Base-by-base conservation (phyloP, 2,888 invertebrate species). In the Sicus ferrugineus region DNA sequence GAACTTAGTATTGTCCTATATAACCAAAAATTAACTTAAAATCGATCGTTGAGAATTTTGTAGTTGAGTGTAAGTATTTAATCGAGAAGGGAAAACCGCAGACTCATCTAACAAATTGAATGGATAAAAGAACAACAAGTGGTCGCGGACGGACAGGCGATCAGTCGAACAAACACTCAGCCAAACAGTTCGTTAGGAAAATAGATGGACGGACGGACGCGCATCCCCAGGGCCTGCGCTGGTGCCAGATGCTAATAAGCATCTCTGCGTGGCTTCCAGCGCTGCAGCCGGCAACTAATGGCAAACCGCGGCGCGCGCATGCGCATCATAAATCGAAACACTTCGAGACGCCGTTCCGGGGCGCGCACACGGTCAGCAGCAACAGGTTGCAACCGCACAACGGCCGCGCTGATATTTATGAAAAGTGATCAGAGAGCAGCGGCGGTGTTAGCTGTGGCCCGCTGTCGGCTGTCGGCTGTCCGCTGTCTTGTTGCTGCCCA, bases 51-150 rank as follows among this genome's bases (percentile, higher is more conserved):
- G n/a, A 48, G 19, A 50, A 48, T 30, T 14, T 34, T 31, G 19
- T 21, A 23, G 23, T 26, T 54, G 54, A 54, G 28, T 54, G 54
- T 28, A 54, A 3, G 26, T 30, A 3, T 16, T 5, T 16, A 30
- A 26, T 30, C 3, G 21, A 58, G 31, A 28, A 50, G 21, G 21
- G 21, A 52, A 65, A 34, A 26, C 19, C 42, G 46, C 23, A 46
- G 26, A 30, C 28, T 54, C 42, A 34, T 80, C 83, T 82, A 83
- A 82, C 83, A 82, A 82, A 82, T 82, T 82, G 83, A 82, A 83
- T 83, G 83, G 82, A 81, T 82, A 82, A 82, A 82, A 81, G 83
- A 82, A 81, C 83, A 82, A 81, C 81, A 81, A 83, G 81, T 79
- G 81, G 80, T 79, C 79, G n/a, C n/a, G 77, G 72, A 76, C 77